These are phyloP conservation scores for Keiferia lycopersicella DNA, from an alignment of 2,888 invertebrate species.

Conservation along the genomic window DNA sequence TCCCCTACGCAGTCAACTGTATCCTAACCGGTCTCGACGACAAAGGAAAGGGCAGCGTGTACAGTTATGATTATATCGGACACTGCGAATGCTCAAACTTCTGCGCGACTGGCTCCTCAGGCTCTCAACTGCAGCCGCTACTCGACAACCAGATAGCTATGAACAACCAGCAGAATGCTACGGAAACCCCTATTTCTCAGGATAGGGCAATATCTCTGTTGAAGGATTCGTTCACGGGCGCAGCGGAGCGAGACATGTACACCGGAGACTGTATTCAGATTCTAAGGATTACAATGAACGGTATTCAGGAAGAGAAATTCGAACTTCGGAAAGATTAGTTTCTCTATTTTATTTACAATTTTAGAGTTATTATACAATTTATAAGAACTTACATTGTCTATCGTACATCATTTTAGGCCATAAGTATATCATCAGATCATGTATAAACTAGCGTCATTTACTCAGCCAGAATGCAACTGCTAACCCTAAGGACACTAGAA, in stretches of 20 bases:
- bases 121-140: slow-evolving; percentile 94
- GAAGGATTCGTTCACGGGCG: slow-evolving; percentile 98
- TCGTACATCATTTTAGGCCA: too few relatives aligned
- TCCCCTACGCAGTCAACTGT: slow-evolving; percentile 97
- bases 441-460: too few relatives aligned
- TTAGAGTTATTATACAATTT: too few relatives aligned
- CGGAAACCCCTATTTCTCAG: slow-evolving; percentile 83
- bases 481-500: too few relatives aligned
- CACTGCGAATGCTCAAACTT: slow-evolving; percentile 93
- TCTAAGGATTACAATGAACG: slow-evolving; percentile 93
- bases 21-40: slow-evolving; percentile 96
- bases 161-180: slow-evolving; percentile 90
- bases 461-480: too few relatives aligned
- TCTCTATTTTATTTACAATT: slow-evolving; percentile 20
- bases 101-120: slow-evolving; percentile 95
- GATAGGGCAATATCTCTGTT: slow-evolving; percentile 92
- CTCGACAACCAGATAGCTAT: slow-evolving; percentile 97
- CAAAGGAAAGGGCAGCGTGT: slow-evolving; percentile 96
- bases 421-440: too few relatives aligned
- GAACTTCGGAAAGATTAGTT: slow-evolving; percentile 93
- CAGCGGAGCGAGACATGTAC: slow-evolving; percentile 98
- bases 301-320: slow-evolving; percentile 88
- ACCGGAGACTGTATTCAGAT: slow-evolving; percentile 96
- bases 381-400: too few relatives aligned
- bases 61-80: slow-evolving; percentile 98